These are phyloP conservation scores for Pipistrellus kuhlii DNA, from an alignment of 2,797 vertebrate genomes.

Conservation along the genomic window DNA sequence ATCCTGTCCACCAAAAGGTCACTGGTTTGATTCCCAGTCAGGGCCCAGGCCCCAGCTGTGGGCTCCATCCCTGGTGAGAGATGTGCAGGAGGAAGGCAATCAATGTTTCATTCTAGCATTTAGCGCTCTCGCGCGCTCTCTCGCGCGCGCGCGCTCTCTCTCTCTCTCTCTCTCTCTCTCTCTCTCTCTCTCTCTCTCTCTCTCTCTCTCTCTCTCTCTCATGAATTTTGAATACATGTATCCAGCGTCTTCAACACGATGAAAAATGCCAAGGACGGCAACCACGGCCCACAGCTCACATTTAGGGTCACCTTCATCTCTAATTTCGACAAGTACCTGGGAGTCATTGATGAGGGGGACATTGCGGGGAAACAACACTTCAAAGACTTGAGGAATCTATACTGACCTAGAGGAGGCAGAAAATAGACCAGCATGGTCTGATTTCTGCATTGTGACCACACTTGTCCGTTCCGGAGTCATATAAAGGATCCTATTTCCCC, in stretches of 20 bases:
- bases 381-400: conserved; percentile 5
- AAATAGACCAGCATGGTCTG: neutral
- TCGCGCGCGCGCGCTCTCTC: too few species aligned
- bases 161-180: too few species aligned
- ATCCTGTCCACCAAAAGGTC: too few species aligned
- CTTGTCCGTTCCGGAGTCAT: neutral
- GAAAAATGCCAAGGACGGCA: neutral
- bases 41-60: too few species aligned
- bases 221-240: neutral
- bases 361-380: conserved; percentile 32
- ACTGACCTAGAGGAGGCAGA: conserved; percentile 17
- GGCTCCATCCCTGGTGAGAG: too few species aligned
- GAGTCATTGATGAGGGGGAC: neutral
- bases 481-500: neutral
- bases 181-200: too few species aligned
- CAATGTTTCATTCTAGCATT: too few species aligned
- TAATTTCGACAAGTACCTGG: conserved; percentile 30
- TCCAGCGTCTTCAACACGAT: neutral
- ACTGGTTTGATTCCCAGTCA: too few species aligned
- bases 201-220: too few species aligned
- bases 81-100: too few species aligned
- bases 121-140: too few species aligned
- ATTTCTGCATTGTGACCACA: neutral
- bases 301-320: conserved; percentile 1
- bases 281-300: neutral